Evolutionary conservation across 1,140 invertebrate genomes (phyloP).

Genomic region (Plodia interpunctella): DNA sequence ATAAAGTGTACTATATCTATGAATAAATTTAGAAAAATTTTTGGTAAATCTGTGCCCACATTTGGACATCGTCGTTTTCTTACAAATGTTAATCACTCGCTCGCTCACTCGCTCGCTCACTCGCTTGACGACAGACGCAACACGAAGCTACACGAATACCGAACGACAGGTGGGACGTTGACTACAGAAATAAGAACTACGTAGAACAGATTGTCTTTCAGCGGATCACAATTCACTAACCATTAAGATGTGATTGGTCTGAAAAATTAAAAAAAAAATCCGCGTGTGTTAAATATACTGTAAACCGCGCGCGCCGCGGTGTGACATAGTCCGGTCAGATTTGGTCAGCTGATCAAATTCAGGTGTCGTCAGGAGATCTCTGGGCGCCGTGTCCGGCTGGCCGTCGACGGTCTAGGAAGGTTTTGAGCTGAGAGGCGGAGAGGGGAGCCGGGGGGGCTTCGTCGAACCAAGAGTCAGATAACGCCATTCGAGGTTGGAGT

Average conservation of each 20-base stretch:
- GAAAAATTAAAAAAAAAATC: no score
- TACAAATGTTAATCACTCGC: conserved; percentile 1
- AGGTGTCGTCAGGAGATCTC: conserved; percentile 60
- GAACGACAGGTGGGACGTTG: conserved; percentile 63
- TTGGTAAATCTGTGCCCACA: no score
- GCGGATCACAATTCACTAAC: background rate
- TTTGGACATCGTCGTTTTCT: no score
- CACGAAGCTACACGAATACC: conserved; percentile 28
- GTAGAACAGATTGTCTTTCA: background rate
- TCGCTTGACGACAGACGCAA: background rate
- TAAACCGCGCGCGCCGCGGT: background rate
- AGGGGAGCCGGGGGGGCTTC: conserved; percentile 49
- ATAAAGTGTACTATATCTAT: no score
- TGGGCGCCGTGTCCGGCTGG: conserved; percentile 53
- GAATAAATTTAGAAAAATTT: no score
- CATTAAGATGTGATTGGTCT: background rate
- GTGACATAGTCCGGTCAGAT: background rate
- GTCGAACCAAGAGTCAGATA: conserved; percentile 79
- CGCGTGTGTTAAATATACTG: no score
- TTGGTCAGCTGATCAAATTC: conserved; percentile 25
- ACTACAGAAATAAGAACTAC: conserved; percentile 51
- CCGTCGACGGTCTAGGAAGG: conserved; percentile 62
- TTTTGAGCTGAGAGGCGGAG: conserved; percentile 55
- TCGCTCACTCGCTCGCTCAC: background rate
- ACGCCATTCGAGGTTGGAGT: conserved; percentile 74